Base-by-base conservation (phyloP, 2,113 vertebrate species). In the Dipodomys stephensi region DNA sequence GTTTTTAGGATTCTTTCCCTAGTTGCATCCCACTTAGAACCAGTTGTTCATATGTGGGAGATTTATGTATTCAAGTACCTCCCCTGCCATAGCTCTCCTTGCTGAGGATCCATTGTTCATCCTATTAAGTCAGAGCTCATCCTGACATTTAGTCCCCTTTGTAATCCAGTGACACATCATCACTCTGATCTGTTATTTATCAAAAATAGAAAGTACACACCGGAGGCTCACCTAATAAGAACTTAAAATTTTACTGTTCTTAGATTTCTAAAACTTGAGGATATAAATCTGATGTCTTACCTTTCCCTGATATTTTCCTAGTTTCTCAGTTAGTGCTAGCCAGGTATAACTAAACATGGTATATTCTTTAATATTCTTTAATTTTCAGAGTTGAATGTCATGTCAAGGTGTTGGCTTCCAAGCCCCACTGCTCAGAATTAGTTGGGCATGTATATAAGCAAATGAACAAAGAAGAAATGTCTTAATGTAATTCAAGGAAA, bases 241-340 rank as follows among this genome's bases (percentile, higher is more conserved):
- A 68, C 73, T 87, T 83, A 25, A 69, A 53, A 39, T 82, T 82
- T 94, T 80, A 86, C 22, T 65, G 23, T 87, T 28, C 32, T 82
- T 83, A 28, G n/a, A 10, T 92, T 83, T 96, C 79, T 91, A 32
- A 95, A 92, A 90, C 85, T 11, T 46, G 68, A 73, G 7, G 23
- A 4, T 39, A 4, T 81, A 53, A 88, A 65, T 74, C 86, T 90
- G 69, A 27, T 92, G 84, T 79, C 25, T 89, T 20, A 6, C 22
- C 35, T 95, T 74, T 64, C 25, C 22, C 62, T 62, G 3, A 19
- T 81, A 68, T 28, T 69, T 88, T 90, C 22, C 67, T 74, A 27
- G 30, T 69, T 95, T 89, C 64, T 93, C 60, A 83, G 3, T 90
- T 49, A 69, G 28, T 35, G 44, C 65, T 86, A 23, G 32, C 28